Conservation (phyloP, 1,140 invertebrate species). For the Drosophila busckii region DNA sequence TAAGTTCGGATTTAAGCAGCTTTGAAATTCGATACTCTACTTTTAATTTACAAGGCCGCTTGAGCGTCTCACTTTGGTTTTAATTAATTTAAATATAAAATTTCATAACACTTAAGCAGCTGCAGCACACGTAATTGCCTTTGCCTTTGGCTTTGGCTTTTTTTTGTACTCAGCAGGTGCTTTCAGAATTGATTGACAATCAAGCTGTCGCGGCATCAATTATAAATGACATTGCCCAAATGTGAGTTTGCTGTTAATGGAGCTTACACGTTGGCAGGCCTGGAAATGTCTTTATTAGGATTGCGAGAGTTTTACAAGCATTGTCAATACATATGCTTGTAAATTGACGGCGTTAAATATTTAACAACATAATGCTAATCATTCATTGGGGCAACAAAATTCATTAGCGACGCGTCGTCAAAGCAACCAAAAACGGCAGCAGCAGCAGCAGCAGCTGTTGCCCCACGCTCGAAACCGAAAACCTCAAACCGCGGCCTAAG, state of each 20-base stretch:
- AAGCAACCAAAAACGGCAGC: constrained; percentile 45
- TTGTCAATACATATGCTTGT: constrained; percentile 49
- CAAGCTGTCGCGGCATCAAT: constrained; percentile 69
- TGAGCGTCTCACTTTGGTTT: too few species aligned
- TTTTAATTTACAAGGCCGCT: too few species aligned
- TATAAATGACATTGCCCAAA: constrained; percentile 56
- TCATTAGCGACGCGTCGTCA: constrained; percentile 46
- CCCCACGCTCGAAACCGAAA: constrained; percentile 8
- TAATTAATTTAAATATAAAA: too few species aligned
- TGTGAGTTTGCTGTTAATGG: constrained; percentile 43
- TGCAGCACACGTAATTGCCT: too few species aligned
- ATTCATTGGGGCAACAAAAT: constrained; percentile 63
- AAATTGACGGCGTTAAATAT: constrained; percentile 59
- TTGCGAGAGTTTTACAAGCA: constrained; percentile 49
- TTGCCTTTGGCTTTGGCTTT: too few species aligned
- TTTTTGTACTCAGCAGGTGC: neutral
- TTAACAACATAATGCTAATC: constrained; percentile 67
- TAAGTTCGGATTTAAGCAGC: too few species aligned
- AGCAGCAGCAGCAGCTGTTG: constrained; percentile 22
- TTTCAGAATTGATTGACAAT: constrained; percentile 62
- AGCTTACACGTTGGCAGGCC: neutral
- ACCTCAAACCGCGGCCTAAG: constrained; percentile 16
- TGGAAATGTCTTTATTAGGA: constrained; percentile 21
- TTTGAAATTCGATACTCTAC: too few species aligned
- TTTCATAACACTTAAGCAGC: too few species aligned